Evolutionary conservation across 1,140 invertebrate genomes (phyloP).

Genomic region (Plutomurus gul): DNA sequence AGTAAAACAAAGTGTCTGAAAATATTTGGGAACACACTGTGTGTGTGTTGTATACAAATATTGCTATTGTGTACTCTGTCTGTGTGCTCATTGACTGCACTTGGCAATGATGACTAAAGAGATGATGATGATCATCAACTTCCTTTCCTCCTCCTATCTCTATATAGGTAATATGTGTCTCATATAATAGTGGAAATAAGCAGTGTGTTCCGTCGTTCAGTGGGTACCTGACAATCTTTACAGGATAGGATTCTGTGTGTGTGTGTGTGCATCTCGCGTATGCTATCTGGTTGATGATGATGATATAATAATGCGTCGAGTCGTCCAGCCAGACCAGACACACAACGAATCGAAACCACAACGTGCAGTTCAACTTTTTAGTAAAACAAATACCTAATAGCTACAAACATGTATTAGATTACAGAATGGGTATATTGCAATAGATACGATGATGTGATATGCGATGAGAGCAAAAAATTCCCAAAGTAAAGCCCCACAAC

Average conservation of each 20-base stretch:
- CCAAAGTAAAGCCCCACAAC: neutral
- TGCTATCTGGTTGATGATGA: neutral
- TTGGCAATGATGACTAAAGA: no score
- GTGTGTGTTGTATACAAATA: no score
- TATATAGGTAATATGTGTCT: no score
- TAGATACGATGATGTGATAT: neutral
- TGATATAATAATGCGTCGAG: constrained; percentile 19
- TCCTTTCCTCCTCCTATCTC: no score
- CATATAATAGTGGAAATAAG: no score
- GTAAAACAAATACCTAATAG: neutral
- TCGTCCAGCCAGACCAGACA: neutral
- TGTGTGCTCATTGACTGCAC: no score
- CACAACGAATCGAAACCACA: neutral
- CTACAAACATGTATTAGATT: neutral
- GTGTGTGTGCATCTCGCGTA: neutral
- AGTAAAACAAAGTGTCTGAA: no score
- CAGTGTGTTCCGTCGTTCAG: neutral
- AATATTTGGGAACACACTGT: no score
- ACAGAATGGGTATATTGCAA: neutral
- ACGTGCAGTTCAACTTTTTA: constrained; percentile 19
- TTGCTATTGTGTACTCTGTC: no score
- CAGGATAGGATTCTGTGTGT: neutral
- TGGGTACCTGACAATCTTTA: no score
- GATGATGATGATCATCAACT: no score
- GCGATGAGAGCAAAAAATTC: neutral